A percentile compares a stretch with the other conserved stretches of the same genome.
These are phyloP conservation scores for Halcyon leucocephala DNA, from an alignment of 2,797 vertebrate species.

Conservation along the genomic window DNA sequence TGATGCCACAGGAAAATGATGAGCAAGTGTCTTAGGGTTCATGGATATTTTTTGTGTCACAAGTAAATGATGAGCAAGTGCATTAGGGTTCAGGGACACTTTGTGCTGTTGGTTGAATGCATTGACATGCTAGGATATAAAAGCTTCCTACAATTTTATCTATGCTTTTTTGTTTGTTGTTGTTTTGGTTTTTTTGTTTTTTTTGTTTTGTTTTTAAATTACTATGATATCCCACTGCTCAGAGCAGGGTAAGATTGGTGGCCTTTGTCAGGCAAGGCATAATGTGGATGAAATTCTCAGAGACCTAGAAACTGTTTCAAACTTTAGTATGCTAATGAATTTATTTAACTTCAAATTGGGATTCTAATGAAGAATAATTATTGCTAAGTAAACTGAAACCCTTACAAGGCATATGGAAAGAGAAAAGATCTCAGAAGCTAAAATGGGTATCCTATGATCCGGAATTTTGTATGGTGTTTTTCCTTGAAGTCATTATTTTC, in stretches of 20 bases:
- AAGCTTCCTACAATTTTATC: neutral
- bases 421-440: neutral
- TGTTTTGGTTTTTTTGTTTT: no score
- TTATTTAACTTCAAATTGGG: neutral
- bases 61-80: neutral
- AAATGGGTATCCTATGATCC: neutral
- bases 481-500: neutral
- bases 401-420: neutral
- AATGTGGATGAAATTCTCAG: neutral
- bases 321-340: neutral
- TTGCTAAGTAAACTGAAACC: neutral
- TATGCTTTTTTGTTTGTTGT: neutral
- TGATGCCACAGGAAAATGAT: neutral
- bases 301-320: neutral
- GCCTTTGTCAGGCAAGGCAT: accelerated
- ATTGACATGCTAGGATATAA: neutral
- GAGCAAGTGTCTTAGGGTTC: neutral
- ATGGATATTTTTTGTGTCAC: neutral
- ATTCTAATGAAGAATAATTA: neutral
- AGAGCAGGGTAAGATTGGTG: neutral
- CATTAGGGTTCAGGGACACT: neutral
- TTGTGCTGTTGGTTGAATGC: neutral
- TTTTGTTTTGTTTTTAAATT: no score
- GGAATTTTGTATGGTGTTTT: neutral
- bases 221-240: neutral